Evolutionary conservation across 2,888 invertebrate species (phyloP), one percentile per base, ranked within the genome.

Genomic region (Lycocerus yunnanus): DNA sequence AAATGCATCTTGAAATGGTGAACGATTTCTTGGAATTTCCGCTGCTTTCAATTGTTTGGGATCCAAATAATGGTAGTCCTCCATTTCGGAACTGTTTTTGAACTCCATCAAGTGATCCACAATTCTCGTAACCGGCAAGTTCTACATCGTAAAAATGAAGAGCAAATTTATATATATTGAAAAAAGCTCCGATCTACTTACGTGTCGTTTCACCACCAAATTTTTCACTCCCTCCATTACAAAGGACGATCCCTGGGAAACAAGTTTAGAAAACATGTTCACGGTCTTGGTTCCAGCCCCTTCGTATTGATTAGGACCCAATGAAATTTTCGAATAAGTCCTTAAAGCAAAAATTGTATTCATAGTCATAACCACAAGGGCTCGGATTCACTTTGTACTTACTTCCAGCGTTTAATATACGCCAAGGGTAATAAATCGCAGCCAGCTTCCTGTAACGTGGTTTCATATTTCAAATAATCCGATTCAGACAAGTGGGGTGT

Each of bases 191-290:
- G 21, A 15, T 58, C 43, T 66, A 91, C 93, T 91, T 87, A 96
- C 96, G 88, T 99, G 98, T 89, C 96, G 94, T 88, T 99, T 99
- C 9, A 99, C 96, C 15, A 99, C 99, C 82, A 99, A 91, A 90
- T 99, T 99, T 88, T 98, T 97, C 0, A 99, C 98, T 58, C 98
- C 99, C 88, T 99, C 99, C 98, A 99, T 99, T 0, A 99, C 98
- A 86, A 99, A 98, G 43, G 97, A 96, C 0, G 98, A 99, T 16
- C 98, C 98, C 85, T 98, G 97, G 9, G 95, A 95, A 83, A 99
- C 95, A 71, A 99, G 90, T 87, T 99, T 99, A 9, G 97, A 97
- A 88, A 99, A 98, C 99, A 99, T 99, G 77, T 95, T 96, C 1
- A 97, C 96, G 0, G 98, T 98, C 88, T 97, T 97, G 0, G 97